phyloP scores from a whole-genome alignment of 2,888 invertebrate genomes.

The Acronicta leporina region DNA sequence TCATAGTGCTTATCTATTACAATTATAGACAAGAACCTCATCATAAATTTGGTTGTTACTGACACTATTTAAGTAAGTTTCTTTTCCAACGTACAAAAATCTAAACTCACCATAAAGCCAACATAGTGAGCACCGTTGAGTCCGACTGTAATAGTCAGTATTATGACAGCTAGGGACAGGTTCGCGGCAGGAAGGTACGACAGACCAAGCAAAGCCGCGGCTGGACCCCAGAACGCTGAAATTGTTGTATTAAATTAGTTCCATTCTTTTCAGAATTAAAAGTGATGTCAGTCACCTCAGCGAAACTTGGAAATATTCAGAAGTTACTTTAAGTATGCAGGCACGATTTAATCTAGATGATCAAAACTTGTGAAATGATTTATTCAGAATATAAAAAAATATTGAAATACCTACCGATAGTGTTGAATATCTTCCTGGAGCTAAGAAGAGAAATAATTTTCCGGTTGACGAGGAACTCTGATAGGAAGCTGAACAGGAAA shows the following conservation, averaged over 20 bases:
- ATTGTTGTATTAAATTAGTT: background rate
- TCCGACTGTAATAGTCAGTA: slow-evolving; percentile 93
- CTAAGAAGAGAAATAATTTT: slow-evolving; percentile 83
- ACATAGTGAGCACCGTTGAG: slow-evolving; percentile 93
- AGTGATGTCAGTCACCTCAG: too few species aligned
- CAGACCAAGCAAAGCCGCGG: slow-evolving; percentile 90
- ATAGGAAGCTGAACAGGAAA: slow-evolving; percentile 91
- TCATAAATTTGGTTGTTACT: too few species aligned
- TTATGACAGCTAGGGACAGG: slow-evolving; percentile 88
- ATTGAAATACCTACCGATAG: slow-evolving; percentile 85
- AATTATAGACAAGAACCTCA: too few species aligned
- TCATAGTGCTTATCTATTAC: too few species aligned
- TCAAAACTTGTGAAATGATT: too few species aligned
- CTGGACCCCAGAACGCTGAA: slow-evolving; percentile 92
- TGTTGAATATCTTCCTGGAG: slow-evolving; percentile 91
- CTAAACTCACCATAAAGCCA: slow-evolving; percentile 90
- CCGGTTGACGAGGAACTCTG: slow-evolving; percentile 90
- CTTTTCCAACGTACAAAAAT: too few species aligned
- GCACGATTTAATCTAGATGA: too few species aligned
- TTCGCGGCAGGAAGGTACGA: slow-evolving; percentile 89
- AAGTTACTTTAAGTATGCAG: too few species aligned
- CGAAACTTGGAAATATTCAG: too few species aligned
- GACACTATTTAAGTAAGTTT: too few species aligned
- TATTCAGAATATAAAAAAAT: too few species aligned
- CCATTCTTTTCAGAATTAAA: too few species aligned